A percentile compares a stretch with the other conserved stretches of the same genome.
Conservation (phyloP, 2,888 invertebrate genomes). For the Empis stercorea region DNA sequence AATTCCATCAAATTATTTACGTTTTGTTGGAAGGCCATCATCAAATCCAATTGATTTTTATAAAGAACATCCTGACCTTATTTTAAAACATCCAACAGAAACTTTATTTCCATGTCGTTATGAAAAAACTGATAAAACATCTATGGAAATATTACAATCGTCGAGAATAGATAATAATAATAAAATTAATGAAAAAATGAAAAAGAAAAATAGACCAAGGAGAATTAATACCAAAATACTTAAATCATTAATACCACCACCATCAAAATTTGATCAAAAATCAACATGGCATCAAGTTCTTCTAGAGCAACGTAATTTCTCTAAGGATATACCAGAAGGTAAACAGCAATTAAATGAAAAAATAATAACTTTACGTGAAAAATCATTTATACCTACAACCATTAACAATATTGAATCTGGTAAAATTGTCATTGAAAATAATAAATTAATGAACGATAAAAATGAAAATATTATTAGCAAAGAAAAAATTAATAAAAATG, state of each 20-base stretch:
- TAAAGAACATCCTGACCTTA: background rate
- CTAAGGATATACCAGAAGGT: no score
- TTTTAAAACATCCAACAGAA: background rate
- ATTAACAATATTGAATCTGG: background rate
- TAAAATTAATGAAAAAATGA: background rate
- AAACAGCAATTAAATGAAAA: no score
- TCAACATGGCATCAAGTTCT: background rate
- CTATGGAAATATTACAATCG: background rate
- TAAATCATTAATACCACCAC: no score
- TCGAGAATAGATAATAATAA: background rate
- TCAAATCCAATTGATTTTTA: background rate
- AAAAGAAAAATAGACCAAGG: background rate
- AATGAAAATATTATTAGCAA: background rate
- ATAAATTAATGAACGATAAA: background rate
- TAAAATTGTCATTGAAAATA: background rate
- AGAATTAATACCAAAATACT: no score
- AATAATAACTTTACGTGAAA: no score
- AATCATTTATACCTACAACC: no score
- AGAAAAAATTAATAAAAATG: background rate
- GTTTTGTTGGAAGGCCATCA: background rate
- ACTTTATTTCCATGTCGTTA: background rate
- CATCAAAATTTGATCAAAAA: no score
- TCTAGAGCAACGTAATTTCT: background rate
- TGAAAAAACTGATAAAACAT: background rate
- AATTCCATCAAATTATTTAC: background rate